phyloP scores from a whole-genome alignment of 2,888 invertebrate genomes.

The Cheilosia vernalis region DNA sequence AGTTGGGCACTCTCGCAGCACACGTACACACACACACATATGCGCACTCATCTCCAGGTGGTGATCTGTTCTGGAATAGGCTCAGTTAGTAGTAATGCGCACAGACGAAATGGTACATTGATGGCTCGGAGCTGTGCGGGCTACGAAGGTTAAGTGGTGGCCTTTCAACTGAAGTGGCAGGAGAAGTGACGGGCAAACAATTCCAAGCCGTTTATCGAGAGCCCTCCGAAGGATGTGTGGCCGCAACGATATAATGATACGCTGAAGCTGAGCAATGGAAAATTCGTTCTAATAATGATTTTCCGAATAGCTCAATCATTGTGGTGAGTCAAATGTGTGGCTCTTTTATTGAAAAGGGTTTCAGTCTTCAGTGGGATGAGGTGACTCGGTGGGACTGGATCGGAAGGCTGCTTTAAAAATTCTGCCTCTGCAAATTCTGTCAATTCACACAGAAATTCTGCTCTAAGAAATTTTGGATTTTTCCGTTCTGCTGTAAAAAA shows the following conservation, averaged over 20 bases:
- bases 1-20: constrained; percentile 26
- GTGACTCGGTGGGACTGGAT: no score
- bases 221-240: constrained; percentile 58
- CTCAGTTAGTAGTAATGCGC: constrained; percentile 16
- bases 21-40: no score
- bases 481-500: no score
- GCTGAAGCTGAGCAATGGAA: constrained; percentile 25
- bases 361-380: no score
- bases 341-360: no score
- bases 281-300: constrained; percentile 73
- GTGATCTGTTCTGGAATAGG: constrained; percentile 53
- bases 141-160: constrained; percentile 71
- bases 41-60: constrained; percentile 15
- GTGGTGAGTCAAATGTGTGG: neutral
- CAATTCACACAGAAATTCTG: no score
- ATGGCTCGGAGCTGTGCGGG: constrained; percentile 45
- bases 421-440: no score
- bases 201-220: constrained; percentile 64
- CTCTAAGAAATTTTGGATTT: no score
- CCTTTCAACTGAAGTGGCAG: constrained; percentile 68
- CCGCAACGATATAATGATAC: constrained; percentile 57
- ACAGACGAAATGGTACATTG: constrained; percentile 6
- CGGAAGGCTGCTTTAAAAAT: no score
- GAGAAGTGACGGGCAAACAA: constrained; percentile 71
- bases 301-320: constrained; percentile 69